Evolutionary conservation across 2,888 invertebrate genomes (phyloP).

Genomic region (Chrysodeixis includens): DNA sequence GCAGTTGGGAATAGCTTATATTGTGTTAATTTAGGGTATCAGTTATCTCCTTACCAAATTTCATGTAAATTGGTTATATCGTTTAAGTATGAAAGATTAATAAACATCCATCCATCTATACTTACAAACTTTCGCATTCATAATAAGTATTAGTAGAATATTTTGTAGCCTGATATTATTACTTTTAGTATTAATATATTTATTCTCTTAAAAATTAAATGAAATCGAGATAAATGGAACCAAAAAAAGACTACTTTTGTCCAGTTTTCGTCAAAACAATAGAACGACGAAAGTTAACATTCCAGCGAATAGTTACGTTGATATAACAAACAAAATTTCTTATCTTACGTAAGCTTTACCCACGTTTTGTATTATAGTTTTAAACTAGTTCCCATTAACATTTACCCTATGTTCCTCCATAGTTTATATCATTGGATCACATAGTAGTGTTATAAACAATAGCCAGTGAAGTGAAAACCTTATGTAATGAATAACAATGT

Average conservation of each 20-base stretch:
- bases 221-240: neutral
- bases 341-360: slow-evolving; percentile 33
- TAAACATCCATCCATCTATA: too few species aligned
- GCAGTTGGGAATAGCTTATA: too few species aligned
- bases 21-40: too few species aligned
- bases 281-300: slow-evolving; percentile 23
- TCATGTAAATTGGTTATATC: too few species aligned
- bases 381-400: slow-evolving; percentile 25
- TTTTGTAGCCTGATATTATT: too few species aligned
- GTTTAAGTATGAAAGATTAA: too few species aligned
- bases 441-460: slow-evolving; percentile 44
- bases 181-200: too few species aligned
- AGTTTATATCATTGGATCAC: slow-evolving; percentile 36
- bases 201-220: too few species aligned
- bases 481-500: slow-evolving; percentile 55
- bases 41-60: too few species aligned
- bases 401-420: slow-evolving; percentile 12
- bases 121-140: too few species aligned
- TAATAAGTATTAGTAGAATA: too few species aligned
- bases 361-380: slow-evolving; percentile 20
- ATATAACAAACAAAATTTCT: slow-evolving; percentile 20
- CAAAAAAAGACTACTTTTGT: slow-evolving; percentile 8
- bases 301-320: slow-evolving; percentile 18
- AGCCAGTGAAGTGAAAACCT: slow-evolving; percentile 56
- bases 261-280: slow-evolving; percentile 22